These are phyloP conservation scores for Popillia japonica DNA, from an alignment of 1,140 invertebrate genomes.

Conservation along the genomic window DNA sequence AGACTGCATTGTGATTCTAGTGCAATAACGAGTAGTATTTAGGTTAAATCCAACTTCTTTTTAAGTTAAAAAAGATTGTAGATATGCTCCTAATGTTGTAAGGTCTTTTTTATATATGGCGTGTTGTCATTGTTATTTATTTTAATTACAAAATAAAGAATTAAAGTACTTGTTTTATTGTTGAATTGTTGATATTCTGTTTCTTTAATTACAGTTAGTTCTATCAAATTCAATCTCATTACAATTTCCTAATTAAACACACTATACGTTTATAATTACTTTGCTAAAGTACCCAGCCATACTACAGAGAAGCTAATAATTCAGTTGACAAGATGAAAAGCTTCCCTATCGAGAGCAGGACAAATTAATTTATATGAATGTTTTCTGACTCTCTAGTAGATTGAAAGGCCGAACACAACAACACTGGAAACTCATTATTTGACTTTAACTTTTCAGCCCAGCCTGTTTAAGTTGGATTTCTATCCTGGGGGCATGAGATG, in stretches of 20 bases:
- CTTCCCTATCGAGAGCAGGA: neutral
- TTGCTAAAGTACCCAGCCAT: neutral
- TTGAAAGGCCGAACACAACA: neutral
- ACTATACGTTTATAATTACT: neutral
- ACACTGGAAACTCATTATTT: neutral
- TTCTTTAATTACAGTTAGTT: neutral
- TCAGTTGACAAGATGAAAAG: neutral
- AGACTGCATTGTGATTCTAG: constrained; percentile 34
- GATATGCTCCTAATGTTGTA: neutral
- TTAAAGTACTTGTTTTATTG: neutral
- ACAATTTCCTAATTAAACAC: neutral
- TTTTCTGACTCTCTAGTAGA: neutral
- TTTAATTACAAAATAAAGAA: neutral
- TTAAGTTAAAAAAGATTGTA: neutral
- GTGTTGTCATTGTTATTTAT: neutral
- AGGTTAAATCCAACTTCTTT: neutral
- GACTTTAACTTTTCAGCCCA: neutral
- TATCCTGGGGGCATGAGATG: neutral
- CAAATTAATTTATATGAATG: neutral
- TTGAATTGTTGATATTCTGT: neutral
- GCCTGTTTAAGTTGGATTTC: neutral
- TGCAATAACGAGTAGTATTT: constrained; percentile 13
- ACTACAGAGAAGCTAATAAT: neutral
- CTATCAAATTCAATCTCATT: neutral
- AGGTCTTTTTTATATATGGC: neutral